Percentiles rank a stretch among this genome's conserved stretches.
phyloP scores from a whole-genome alignment of 2,888 invertebrate genomes.

The Acanthosoma haemorrhoidale region DNA sequence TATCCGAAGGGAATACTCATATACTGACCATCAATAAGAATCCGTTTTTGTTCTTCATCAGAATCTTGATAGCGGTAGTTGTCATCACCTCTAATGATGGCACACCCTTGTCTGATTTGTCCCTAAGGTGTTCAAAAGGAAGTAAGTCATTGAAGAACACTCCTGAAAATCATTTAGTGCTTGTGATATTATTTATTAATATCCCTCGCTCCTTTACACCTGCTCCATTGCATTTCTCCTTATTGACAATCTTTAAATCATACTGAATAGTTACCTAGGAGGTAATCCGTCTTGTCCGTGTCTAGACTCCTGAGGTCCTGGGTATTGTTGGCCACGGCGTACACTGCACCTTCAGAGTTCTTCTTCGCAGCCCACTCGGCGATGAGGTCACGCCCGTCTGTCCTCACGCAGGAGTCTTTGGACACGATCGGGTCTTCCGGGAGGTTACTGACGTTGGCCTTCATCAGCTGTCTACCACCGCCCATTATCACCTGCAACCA shows the following conservation, averaged over 20 bases:
- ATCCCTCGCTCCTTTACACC: no score
- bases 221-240: no score
- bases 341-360: conserved; percentile 50
- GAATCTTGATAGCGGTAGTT: conserved; percentile 63
- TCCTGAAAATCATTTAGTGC: conserved; percentile 50
- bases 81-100: conserved; percentile 80
- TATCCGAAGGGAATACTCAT: no score
- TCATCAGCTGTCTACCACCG: conserved; percentile 70
- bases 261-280: conserved; percentile 62
- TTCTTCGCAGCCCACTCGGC: conserved; percentile 63
- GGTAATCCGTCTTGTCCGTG: conserved; percentile 60
- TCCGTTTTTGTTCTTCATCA: conserved; percentile 60
- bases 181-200: no score
- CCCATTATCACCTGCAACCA: conserved; percentile 71
- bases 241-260: no score
- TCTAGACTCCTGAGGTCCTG: conserved; percentile 59
- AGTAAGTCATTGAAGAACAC: conserved; percentile 77
- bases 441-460: conserved; percentile 53
- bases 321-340: conserved; percentile 59
- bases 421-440: conserved; percentile 54
- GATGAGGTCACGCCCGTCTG: conserved; percentile 71
- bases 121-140: conserved; percentile 65
- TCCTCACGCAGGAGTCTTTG: conserved; percentile 61
- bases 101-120: conserved; percentile 59
- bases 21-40: conserved; percentile 65